Percentiles rank a stretch among this genome's conserved stretches.
These are phyloP conservation scores for Ellobius talpinus DNA, from an alignment of 2,113 vertebrate species.

Conservation along the genomic window DNA sequence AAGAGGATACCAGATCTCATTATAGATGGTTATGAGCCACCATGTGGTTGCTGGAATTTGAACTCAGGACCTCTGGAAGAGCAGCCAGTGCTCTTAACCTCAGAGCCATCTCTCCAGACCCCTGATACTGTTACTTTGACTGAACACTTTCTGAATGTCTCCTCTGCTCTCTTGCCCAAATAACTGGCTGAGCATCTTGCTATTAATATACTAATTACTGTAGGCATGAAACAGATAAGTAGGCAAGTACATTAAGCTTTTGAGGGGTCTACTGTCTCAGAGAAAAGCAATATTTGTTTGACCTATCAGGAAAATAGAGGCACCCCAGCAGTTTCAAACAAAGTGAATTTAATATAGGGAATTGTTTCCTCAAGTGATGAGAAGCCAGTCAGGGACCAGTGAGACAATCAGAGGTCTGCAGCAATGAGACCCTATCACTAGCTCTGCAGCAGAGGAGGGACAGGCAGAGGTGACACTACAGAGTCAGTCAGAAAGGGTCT, in stretches of 20 bases:
- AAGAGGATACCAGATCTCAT: too few relatives aligned
- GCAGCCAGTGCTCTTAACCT: too few relatives aligned
- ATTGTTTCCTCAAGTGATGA: background rate
- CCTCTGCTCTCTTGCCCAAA: background rate
- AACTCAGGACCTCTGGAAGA: too few relatives aligned
- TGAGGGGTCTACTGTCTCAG: background rate
- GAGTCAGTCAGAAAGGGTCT: background rate
- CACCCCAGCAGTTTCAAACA: slow-evolving; percentile 1
- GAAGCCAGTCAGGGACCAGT: background rate
- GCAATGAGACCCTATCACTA: background rate
- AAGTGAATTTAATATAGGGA: slow-evolving; percentile 10
- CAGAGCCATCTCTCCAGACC: too few relatives aligned
- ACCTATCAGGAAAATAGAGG: slow-evolving; percentile 35
- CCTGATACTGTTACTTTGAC: background rate
- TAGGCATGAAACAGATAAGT: background rate
- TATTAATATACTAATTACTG: background rate
- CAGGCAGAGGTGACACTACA: background rate
- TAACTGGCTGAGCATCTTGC: background rate
- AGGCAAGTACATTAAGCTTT: background rate
- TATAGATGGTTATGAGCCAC: too few relatives aligned
- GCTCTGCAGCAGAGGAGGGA: background rate
- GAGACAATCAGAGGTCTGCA: slow-evolving; percentile 3
- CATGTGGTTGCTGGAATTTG: too few relatives aligned
- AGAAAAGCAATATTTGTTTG: slow-evolving; percentile 5
- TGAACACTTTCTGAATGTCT: background rate